phyloP scores from a whole-genome alignment of 1,140 invertebrate genomes.

The Laupala kohalensis region DNA sequence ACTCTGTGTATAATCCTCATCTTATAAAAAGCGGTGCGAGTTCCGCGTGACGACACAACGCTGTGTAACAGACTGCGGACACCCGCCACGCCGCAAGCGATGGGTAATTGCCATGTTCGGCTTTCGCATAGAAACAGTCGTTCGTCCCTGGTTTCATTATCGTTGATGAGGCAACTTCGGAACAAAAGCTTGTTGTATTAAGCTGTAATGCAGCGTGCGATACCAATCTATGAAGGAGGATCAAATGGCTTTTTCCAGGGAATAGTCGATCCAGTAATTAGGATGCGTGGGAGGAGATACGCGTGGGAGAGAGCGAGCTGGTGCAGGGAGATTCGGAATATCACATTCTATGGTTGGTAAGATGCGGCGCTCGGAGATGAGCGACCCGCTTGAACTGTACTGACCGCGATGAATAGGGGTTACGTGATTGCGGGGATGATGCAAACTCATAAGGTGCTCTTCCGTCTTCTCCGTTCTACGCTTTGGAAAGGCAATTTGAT shows the following conservation, averaged over 20 bases:
- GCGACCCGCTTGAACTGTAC: neutral
- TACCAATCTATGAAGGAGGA: neutral
- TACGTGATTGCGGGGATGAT: neutral
- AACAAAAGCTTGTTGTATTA: neutral
- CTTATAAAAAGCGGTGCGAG: no score
- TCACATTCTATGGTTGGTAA: neutral
- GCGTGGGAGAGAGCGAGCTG: neutral
- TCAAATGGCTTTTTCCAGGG: neutral
- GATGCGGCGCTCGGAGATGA: neutral
- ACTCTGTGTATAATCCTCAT: no score
- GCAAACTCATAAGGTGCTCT: no score
- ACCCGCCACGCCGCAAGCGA: neutral
- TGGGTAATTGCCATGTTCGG: neutral
- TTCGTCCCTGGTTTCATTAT: neutral
- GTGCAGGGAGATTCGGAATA: neutral
- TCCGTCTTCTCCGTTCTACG: no score
- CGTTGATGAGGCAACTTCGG: neutral
- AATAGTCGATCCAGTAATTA: neutral
- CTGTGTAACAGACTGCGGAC: neutral
- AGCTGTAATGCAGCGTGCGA: neutral
- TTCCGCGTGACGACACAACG: neutral
- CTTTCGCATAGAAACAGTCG: neutral
- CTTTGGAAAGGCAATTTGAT: no score
- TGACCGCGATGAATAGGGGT: neutral
- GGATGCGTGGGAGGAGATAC: neutral